Evolutionary conservation across 2,113 vertebrate species (phyloP), one percentile per base, ranked within the genome.

Genomic region (Zeus faber): DNA sequence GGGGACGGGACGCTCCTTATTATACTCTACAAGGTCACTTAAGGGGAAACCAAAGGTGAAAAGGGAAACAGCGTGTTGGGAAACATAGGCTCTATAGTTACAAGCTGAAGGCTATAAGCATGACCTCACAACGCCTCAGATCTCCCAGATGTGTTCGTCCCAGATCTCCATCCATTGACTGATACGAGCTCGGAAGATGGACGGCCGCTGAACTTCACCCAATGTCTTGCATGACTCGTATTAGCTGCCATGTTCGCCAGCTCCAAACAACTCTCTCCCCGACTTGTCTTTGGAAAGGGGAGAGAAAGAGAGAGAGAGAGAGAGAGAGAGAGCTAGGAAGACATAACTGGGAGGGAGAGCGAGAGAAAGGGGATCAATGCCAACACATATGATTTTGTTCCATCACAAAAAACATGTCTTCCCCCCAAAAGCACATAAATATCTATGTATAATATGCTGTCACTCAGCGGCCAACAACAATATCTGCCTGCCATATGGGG

Each of bases 401-500:
- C 67, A 41, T 70, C 66, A 29, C 6, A 67, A 60, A 57, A 71
- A 65, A 49, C 65, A 81, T 59, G 56, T 67, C 65, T 72, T 70
- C 69, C 48, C 37, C 43, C 39, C 24, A 23, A 72, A 75, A 78
- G 65, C 66, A 72, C 81, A 84, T 88, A 89, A 90, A 89, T 89
- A 91, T 84, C 25, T 44, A 64, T 68, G 64, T 70, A 83, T 81
- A 76, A 79, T 83, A 70, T 45, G 65, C 61, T 43, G 58, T 57
- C 43, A 27, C 49, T 62, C 58, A 51, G 58, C 44, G 62, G 74
- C 78, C 89, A 87, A 86, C 51, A 71, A 70, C 76, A 80, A 74
- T 91, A 89, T 90, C 89, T 92, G 88, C 83, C 73, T 85, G 75
- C 86, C 92, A 91, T 83, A 90, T 92, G 90, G 73, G 74, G 81